A percentile compares a stretch with the other conserved stretches of the same genome.
Evolutionary conservation across 2,797 vertebrate genomes (phyloP).

Genomic region (Eulemur rubriventer): DNA sequence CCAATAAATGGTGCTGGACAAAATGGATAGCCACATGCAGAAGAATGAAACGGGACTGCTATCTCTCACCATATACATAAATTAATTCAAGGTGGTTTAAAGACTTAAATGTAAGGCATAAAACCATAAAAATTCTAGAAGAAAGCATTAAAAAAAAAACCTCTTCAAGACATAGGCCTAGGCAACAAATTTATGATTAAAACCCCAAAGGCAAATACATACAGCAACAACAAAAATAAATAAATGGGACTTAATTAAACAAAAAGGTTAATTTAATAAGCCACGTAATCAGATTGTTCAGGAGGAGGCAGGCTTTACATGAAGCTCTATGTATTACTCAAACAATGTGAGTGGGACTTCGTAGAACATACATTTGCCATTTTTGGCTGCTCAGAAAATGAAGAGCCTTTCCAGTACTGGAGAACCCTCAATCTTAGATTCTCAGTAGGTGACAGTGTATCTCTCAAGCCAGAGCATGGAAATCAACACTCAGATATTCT

Average conservation of each 20-base stretch:
- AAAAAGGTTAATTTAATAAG: constrained; percentile 4
- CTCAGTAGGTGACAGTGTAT: background rate
- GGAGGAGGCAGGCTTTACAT: background rate
- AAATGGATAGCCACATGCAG: no score
- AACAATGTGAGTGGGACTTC: background rate
- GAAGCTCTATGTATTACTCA: background rate
- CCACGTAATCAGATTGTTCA: background rate
- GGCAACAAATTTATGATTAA: no score
- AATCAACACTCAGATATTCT: background rate
- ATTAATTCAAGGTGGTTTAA: no score
- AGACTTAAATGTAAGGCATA: no score
- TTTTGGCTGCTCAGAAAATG: constrained; percentile 5
- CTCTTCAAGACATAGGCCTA: no score
- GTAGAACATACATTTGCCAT: background rate
- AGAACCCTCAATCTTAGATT: background rate
- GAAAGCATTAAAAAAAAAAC: no score
- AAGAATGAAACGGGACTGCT: no score
- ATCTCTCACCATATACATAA: no score
- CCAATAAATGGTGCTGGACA: no score
- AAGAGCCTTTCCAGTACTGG: background rate
- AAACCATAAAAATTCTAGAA: no score
- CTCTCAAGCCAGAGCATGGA: background rate
- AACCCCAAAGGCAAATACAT: no score
- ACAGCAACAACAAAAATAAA: no score
- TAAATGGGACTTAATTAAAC: background rate